Conservation (phyloP, 2,888 invertebrate genomes). For the Magallana nippona region DNA sequence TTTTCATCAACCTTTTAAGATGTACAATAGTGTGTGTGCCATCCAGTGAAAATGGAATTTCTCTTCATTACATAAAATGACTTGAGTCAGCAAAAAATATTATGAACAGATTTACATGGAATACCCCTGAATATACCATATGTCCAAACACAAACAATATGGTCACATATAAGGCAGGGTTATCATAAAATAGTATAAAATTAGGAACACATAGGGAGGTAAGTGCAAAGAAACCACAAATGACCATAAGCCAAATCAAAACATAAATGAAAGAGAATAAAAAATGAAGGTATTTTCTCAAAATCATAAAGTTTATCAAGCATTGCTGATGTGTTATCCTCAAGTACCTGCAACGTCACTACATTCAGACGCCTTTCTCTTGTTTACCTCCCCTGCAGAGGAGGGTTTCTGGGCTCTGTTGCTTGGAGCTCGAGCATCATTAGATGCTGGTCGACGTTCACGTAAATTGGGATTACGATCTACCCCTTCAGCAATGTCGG, state of each 20-base stretch:
- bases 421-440: background rate
- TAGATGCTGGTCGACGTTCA: background rate
- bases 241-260: background rate
- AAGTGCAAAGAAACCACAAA: too few relatives aligned
- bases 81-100: too few relatives aligned
- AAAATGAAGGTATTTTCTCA: background rate
- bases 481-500: constrained; percentile 14
- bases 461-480: constrained; percentile 8
- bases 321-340: background rate
- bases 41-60: too few relatives aligned
- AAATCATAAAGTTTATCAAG: too few relatives aligned
- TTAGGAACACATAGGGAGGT: background rate
- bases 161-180: too few relatives aligned
- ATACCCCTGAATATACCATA: too few relatives aligned
- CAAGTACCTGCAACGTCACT: background rate
- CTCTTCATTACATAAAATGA: too few relatives aligned
- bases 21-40: too few relatives aligned
- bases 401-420: background rate
- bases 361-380: background rate
- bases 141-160: too few relatives aligned
- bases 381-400: constrained; percentile 13
- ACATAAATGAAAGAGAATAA: background rate
- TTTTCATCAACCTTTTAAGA: too few relatives aligned
- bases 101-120: too few relatives aligned
- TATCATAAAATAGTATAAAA: background rate